Percentiles rank a stretch among this genome's conserved stretches.
Evolutionary conservation across 2,888 invertebrate genomes (phyloP).

Genomic region (Ennomos fuscantarius): DNA sequence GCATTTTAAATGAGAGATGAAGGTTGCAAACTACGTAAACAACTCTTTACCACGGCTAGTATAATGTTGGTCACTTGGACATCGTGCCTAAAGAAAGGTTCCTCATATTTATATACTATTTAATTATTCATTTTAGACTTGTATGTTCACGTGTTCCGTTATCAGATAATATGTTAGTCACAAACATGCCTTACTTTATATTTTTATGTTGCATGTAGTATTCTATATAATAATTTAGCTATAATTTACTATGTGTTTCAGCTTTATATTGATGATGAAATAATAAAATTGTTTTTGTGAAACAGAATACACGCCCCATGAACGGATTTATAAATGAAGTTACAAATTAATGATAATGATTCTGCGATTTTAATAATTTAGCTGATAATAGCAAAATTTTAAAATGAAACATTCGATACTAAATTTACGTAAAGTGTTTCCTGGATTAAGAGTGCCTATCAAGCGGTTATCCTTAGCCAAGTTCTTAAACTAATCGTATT

Average conservation of each 20-base stretch:
- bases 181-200: slow-evolving; percentile 40
- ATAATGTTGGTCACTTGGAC: slow-evolving; percentile 23
- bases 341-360: background rate
- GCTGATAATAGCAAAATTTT: too few species aligned
- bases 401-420: background rate
- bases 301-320: background rate
- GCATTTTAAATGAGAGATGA: too few species aligned
- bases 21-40: too few species aligned
- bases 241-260: slow-evolving; percentile 16
- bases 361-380: too few species aligned
- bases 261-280: slow-evolving; percentile 13
- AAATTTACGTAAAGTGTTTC: background rate
- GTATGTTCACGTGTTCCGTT: slow-evolving; percentile 35
- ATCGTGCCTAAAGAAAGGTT: slow-evolving; percentile 41
- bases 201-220: slow-evolving; percentile 36
- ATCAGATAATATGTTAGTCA: slow-evolving; percentile 35
- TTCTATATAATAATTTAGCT: slow-evolving; percentile 18
- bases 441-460: background rate
- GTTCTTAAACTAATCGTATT: slow-evolving; percentile 10
- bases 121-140: slow-evolving; percentile 37
- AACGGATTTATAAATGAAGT: slow-evolving; percentile 5
- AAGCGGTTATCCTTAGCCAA: background rate
- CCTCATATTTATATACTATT: slow-evolving; percentile 41
- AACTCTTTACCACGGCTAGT: background rate
- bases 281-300: slow-evolving; percentile 8